These are phyloP conservation scores for Meloidogyne hapla DNA, from an alignment of 1,140 invertebrate species.

Conservation along the genomic window DNA sequence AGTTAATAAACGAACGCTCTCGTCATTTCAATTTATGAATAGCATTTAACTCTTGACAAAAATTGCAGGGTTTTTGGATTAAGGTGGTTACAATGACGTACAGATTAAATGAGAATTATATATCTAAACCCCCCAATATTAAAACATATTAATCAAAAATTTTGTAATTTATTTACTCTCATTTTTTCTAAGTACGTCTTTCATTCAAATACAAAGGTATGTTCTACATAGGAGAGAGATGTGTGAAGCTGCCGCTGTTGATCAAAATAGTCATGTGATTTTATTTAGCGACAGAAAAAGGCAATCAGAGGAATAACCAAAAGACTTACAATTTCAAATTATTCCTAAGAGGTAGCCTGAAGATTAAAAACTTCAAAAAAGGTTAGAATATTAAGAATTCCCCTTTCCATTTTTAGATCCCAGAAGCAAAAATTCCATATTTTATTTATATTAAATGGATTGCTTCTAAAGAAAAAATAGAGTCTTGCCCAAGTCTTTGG, in stretches of 20 bases:
- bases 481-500: not conserved
- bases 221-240: not conserved
- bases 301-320: not conserved
- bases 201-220: not conserved
- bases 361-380: no score
- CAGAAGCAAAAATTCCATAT: no score
- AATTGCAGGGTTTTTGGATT: not conserved
- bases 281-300: not conserved
- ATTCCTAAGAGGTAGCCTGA: no score
- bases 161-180: not conserved
- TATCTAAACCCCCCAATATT: no score
- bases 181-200: not conserved
- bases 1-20: no score
- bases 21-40: not conserved
- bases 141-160: not conserved
- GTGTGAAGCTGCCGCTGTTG: not conserved
- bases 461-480: no score
- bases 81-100: not conserved
- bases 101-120: not conserved
- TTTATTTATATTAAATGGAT: no score
- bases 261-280: not conserved
- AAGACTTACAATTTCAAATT: not conserved
- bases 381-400: no score
- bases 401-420: no score
- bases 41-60: conserved; percentile 1